phyloP scores from a whole-genome alignment of 92 coral and sea anemone species.

The Parazoanthus darwini region DNA sequence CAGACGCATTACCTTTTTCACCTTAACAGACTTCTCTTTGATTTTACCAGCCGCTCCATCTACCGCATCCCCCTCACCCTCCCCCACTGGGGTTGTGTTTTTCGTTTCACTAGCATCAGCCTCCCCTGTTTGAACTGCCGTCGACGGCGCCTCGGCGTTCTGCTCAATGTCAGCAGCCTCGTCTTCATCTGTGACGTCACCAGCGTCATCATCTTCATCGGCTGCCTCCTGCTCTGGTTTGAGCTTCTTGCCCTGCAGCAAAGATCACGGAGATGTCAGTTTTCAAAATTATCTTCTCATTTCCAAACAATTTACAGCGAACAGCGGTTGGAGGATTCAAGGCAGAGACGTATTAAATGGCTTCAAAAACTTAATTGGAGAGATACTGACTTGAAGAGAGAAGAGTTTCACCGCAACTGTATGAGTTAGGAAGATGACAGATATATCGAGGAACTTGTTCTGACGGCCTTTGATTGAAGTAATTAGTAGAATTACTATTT shows the following conservation, averaged over 20 bases:
- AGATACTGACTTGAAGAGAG: no score
- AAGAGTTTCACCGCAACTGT: no score
- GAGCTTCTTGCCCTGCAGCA: slow-evolving; percentile 88
- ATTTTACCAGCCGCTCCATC: neutral
- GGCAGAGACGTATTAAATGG: no score
- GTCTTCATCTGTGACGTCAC: slow-evolving; percentile 94
- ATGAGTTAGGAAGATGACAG: no score
- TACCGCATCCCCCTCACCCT: slow-evolving; percentile 5
- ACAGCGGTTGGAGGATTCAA: no score
- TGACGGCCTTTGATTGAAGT: no score
- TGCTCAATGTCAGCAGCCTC: slow-evolving; percentile 89
- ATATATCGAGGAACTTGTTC: no score
- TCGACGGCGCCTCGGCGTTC: slow-evolving; percentile 53
- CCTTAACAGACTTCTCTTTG: slow-evolving; percentile 4
- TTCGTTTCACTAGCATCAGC: slow-evolving; percentile 36
- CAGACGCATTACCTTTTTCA: slow-evolving; percentile 26
- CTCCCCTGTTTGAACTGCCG: slow-evolving; percentile 50
- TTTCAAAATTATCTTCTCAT: no score
- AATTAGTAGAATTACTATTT: no score
- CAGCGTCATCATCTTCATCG: slow-evolving; percentile 64
- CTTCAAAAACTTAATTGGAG: no score
- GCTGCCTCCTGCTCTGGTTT: slow-evolving; percentile 76
- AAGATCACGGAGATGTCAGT: neutral
- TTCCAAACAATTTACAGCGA: no score
- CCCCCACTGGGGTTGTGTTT: slow-evolving; percentile 38